Evolutionary conservation across 2,888 invertebrate species (phyloP), one percentile per base, ranked within the genome.

Genomic region (Operophtera brumata): DNA sequence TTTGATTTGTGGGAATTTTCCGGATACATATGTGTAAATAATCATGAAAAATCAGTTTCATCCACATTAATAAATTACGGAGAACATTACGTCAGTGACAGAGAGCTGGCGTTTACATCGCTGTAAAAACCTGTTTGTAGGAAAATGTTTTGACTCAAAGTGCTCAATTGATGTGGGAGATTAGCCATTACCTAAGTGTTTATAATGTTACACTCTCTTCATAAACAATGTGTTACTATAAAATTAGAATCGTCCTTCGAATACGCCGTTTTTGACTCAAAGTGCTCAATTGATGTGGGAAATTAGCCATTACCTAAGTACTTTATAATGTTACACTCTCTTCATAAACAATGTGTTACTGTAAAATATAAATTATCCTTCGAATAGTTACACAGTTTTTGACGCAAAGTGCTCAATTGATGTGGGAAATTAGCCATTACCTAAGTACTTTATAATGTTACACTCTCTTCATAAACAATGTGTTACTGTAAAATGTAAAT

Each of bases 1-100:
- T n/a, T 25, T 40, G 51, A 52, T 52, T 48, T 34, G 49, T 59
- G 32, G 42, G 35, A 45, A 51, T 35, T 41, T 54, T 57, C 58
- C 57, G 61, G 63, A 55, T 47, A 49, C 49, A 32, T 37, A 26
- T 42, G 48, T 50, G 34, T 54, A 61, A 62, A 60, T 62, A 57
- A 57, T 57, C 48, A 53, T 40, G 47, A 30, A 57, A 54, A 54
- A 54, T 47, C 44, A 45, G 45, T 46, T 50, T 59, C 49, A 54
- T 48, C 30, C 25, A 12, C 20, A 40, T 37, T 57, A 54, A 54
- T 62, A 61, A 56, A 62, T 60, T 44, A 43, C 30, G 13, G 32
- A 45, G 20, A 47, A 54, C 47, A 48, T 55, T 59, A 59, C 59
- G 55, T 57, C 53, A 57, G 47, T 59, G 61, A 57, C 48, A 51